A percentile compares a stretch with the other conserved stretches of the same genome.
Evolutionary conservation across 2,113 vertebrate genomes (phyloP).

Genomic region (Eonycteris spelaea): DNA sequence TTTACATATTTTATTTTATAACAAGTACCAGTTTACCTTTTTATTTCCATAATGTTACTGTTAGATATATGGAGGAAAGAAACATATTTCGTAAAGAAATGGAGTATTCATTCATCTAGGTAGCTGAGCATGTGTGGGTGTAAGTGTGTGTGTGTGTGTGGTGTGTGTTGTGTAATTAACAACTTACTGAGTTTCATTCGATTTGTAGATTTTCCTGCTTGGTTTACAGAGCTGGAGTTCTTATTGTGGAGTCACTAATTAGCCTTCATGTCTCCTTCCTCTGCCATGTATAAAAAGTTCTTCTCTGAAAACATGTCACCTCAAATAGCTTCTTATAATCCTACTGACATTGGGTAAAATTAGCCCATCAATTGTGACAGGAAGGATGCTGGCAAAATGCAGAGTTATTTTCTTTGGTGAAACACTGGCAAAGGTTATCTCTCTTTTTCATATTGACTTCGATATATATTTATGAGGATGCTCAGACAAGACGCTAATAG

Average conservation of each 20-base stretch:
- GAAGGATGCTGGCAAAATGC: neutral
- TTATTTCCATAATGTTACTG: neutral
- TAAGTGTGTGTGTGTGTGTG: no score
- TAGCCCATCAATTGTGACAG: neutral
- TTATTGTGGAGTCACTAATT: neutral
- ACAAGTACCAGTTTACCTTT: neutral
- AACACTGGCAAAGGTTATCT: neutral
- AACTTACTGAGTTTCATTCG: neutral
- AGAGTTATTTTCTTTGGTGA: constrained; percentile 30
- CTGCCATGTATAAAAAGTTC: neutral
- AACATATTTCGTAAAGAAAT: constrained; percentile 16
- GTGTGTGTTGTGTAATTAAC: neutral
- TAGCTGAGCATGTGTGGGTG: neutral
- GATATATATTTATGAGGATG: neutral
- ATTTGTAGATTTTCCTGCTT: neutral
- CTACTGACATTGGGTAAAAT: neutral
- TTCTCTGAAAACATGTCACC: neutral
- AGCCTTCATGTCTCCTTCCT: neutral
- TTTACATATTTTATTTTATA: neutral
- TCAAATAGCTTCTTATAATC: neutral
- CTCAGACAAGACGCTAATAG: neutral
- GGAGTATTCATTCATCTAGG: neutral
- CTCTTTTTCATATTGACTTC: neutral
- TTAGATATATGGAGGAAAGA: neutral
- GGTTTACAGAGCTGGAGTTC: neutral